Evolutionary conservation across 35 echinoderm and acorn worm species (phyloP), one percentile per base, ranked within the genome.

Genomic region (Strongylocentrotus purpuratus): DNA sequence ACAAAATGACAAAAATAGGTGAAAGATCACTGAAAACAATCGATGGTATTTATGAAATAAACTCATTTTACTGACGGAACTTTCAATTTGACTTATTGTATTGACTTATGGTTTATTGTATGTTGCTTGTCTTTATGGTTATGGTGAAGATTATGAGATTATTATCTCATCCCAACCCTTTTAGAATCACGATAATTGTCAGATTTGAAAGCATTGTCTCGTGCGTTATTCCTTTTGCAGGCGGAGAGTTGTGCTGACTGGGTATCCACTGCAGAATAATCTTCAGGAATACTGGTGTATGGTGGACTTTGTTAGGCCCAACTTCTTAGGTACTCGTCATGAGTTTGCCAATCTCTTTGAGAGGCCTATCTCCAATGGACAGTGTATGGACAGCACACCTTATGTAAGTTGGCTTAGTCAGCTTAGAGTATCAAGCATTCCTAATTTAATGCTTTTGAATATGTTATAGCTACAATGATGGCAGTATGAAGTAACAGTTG

Each of bases 291-390:
- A 99, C 90, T 99, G 98, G 98, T 99, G 98, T 70, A 99, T 99
- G 98, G 98, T 99, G 90, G 98, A 99, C 90, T 99, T 99, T 96
- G 98, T 99, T n/a, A 65, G 98, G 60, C 98, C 98, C 13, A 99
- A 97, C 86, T 99, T 96, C 91, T 95, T 99, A 8, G 98, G 98
- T 85, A 99, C 98, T 25, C 95, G 96, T 41, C 97, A 97, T 71
- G 98, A 99, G 94, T 99, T 99, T 94, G 95, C 97, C 85, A 99
- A 99, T 95, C 88, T 99, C 58, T 99, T 99, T 96, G 98, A 99
- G 94, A 96, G 98, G 31, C 98, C 98, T 4, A 99, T 99, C 33
- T 78, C 94, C 17, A 99, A 99, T 92, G 98, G 98, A 61, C 98
- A 99, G 59, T 99, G 98, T 94, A 65, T 96, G 5, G 98, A 99